A percentile compares a stretch with the other conserved stretches of the same genome.
phyloP scores from a whole-genome alignment of 2,888 invertebrate species.

The Pimpla rufipes region DNA sequence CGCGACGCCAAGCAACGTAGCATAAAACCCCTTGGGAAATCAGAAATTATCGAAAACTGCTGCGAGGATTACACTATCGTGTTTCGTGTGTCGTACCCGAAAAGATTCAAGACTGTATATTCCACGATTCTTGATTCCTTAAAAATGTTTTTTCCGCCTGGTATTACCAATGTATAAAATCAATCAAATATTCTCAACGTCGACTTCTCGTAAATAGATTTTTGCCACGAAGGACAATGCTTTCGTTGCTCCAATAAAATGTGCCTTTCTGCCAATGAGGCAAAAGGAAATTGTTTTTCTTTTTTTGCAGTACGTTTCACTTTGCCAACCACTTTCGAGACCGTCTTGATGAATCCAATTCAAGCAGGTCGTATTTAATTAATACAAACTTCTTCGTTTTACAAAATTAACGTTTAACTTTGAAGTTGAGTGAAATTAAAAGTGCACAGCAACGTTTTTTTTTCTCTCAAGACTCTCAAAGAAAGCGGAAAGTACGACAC shows the following conservation, averaged over 20 bases:
- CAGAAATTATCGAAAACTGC: constrained; percentile 58
- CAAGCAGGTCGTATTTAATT: too few species aligned
- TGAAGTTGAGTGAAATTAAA: too few species aligned
- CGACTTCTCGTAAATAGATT: too few species aligned
- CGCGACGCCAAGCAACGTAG: constrained; percentile 38
- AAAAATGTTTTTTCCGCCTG: not conserved
- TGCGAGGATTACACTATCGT: not conserved
- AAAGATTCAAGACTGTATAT: not conserved
- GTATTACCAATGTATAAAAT: not conserved
- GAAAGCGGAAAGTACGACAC: not conserved
- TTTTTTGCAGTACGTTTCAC: too few species aligned
- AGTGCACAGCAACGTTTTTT: too few species aligned
- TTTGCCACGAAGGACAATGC: not conserved
- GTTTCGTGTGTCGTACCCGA: not conserved
- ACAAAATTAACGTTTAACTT: too few species aligned
- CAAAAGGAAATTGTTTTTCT: not conserved
- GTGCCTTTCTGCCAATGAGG: too few species aligned
- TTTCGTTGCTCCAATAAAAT: not conserved
- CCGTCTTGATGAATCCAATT: too few species aligned
- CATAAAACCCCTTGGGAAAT: constrained; percentile 61
- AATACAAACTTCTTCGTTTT: too few species aligned
- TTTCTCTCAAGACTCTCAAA: too few species aligned
- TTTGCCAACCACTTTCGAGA: too few species aligned
- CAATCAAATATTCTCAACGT: not conserved
- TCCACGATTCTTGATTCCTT: not conserved